Evolutionary conservation across 2,113 vertebrate genomes (phyloP).

Genomic region (western clawed frog (Xenopus tropicalis)): DNA sequence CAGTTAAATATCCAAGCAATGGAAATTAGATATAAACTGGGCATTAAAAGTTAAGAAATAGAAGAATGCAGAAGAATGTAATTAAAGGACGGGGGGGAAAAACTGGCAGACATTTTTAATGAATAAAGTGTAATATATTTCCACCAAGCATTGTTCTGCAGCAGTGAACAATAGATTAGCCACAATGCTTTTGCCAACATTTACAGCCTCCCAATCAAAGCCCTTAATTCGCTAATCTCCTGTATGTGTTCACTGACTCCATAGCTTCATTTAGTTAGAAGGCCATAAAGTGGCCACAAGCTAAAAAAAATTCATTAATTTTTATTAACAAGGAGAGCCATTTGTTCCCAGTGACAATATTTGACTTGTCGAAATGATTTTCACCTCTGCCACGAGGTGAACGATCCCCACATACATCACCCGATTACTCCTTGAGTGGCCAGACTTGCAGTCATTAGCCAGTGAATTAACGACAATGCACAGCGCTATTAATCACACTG

Average conservation of each 20-base stretch:
- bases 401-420: constrained; percentile 91
- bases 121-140: not conserved
- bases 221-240: constrained; percentile 51
- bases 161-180: constrained; percentile 37
- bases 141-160: not conserved
- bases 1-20: not conserved
- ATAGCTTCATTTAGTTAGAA: constrained; percentile 74
- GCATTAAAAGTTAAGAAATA: not conserved
- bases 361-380: constrained; percentile 97
- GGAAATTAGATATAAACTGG: not conserved
- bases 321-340: constrained; percentile 89
- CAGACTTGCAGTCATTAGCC: constrained; percentile 96
- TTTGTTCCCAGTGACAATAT: constrained; percentile 86
- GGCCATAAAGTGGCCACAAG: constrained; percentile 48
- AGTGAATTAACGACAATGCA: constrained; percentile 97
- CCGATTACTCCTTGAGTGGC: constrained; percentile 83
- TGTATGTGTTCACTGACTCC: constrained; percentile 48
- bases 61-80: too few species aligned
- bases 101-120: not conserved
- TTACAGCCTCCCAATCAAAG: constrained; percentile 61
- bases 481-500: constrained; percentile 97
- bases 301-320: constrained; percentile 82
- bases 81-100: too few species aligned
- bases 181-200: constrained; percentile 58
- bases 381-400: constrained; percentile 94